Percentiles rank a stretch among this genome's conserved stretches.
Evolutionary conservation across 2,888 invertebrate genomes (phyloP).

Genomic region (Tuberolachnus salignus): DNA sequence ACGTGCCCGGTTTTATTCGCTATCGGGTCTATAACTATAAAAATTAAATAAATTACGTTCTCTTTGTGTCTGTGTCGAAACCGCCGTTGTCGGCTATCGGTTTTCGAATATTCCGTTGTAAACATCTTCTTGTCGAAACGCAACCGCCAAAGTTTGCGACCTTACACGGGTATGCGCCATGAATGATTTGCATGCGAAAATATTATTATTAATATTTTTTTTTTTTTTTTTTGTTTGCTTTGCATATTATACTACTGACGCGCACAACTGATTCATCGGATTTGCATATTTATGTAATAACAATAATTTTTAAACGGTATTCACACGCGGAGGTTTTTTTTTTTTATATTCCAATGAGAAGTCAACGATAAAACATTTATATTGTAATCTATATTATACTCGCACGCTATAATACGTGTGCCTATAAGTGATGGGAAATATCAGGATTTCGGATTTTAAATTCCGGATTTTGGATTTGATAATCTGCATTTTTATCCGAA

Average conservation of each 20-base stretch:
- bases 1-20: no score
- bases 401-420: no score
- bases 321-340: no score
- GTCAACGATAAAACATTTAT: no score
- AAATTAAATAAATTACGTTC: slow-evolving; percentile 45
- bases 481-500: no score
- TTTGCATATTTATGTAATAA: slow-evolving; percentile 39
- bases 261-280: neutral
- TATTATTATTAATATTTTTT: no score
- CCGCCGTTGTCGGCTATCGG: slow-evolving; percentile 3
- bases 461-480: no score
- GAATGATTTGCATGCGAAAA: neutral
- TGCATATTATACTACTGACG: no score
- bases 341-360: no score
- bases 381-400: no score
- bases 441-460: no score
- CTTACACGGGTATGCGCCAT: neutral
- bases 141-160: slow-evolving; percentile 11
- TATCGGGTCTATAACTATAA: neutral
- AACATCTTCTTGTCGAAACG: neutral
- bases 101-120: slow-evolving; percentile 15
- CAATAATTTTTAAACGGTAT: slow-evolving; percentile 16
- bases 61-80: slow-evolving; percentile 25
- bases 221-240: neutral
- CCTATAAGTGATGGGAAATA: no score